phyloP scores from a whole-genome alignment of 2,113 vertebrate species.

The Furnarius figulus region DNA sequence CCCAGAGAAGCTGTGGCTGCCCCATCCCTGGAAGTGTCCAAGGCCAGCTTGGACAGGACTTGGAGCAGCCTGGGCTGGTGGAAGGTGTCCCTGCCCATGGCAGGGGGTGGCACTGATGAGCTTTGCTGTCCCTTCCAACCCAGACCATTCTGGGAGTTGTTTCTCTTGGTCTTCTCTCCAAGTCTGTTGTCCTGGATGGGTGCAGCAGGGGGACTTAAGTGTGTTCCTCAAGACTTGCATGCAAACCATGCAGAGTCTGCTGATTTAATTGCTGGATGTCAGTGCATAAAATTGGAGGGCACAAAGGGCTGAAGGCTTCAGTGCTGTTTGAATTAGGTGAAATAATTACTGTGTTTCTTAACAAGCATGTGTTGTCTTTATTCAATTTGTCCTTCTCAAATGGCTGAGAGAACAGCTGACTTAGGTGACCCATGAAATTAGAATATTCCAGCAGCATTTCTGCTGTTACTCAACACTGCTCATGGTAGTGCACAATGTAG shows the following conservation, averaged over 20 bases:
- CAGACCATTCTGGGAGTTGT: background rate
- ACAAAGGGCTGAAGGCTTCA: background rate
- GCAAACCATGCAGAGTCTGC: background rate
- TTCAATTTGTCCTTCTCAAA: background rate
- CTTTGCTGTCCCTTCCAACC: background rate
- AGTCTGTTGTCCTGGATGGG: background rate
- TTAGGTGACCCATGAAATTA: background rate
- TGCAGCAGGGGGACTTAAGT: background rate
- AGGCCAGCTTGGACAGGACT: background rate
- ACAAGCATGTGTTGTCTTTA: background rate
- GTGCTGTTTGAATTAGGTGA: background rate
- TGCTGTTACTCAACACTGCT: background rate
- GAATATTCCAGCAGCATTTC: background rate
- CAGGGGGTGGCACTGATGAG: rapidly evolving
- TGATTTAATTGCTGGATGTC: background rate
- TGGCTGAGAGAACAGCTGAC: background rate
- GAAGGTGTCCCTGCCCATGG: background rate
- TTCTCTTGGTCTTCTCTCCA: background rate
- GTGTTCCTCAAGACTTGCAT: background rate
- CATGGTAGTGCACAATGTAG: background rate
- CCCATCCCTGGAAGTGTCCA: background rate
- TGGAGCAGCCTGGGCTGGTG: background rate
- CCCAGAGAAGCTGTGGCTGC: background rate
- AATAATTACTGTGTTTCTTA: background rate
- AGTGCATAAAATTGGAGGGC: background rate